A percentile compares a stretch with the other conserved stretches of the same genome.
phyloP scores from a whole-genome alignment of 2,113 vertebrate genomes.

The Rhabdomys dilectus region DNA sequence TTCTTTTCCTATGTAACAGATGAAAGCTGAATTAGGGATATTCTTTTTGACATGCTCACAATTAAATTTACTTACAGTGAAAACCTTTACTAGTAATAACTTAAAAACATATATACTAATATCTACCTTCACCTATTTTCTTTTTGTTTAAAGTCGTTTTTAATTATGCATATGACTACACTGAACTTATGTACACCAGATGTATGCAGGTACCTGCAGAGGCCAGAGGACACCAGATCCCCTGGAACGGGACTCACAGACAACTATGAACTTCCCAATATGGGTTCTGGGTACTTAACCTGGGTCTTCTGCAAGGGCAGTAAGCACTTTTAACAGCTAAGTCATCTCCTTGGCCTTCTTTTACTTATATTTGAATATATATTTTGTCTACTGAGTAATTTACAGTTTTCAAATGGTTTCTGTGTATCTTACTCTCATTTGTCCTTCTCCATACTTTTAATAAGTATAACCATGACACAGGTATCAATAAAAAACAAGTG shows the following conservation, averaged over 20 bases:
- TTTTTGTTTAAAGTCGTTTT: no score
- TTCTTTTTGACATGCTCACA: not conserved
- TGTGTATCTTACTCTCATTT: not conserved
- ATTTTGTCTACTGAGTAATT: not conserved
- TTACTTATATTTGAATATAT: not conserved
- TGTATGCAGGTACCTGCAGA: not conserved
- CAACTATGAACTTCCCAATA: not conserved
- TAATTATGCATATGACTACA: not conserved
- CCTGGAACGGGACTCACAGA: not conserved
- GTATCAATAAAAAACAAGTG: not conserved
- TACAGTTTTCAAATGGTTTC: conserved; percentile 34
- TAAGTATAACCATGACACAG: not conserved
- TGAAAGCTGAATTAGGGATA: not conserved
- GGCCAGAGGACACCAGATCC: not conserved
- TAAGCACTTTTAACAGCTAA: not conserved
- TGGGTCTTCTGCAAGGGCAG: not conserved
- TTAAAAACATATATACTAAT: not conserved
- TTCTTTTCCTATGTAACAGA: conserved; percentile 75
- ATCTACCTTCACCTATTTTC: not conserved
- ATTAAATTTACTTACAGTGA: conserved; percentile 14
- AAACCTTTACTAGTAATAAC: conserved; percentile 23
- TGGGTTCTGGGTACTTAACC: not conserved
- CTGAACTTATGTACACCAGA: not conserved
- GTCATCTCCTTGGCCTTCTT: not conserved
- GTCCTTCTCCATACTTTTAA: not conserved